Conservation (phyloP, 2,113 vertebrate species). For the Pavo muticus region DNA sequence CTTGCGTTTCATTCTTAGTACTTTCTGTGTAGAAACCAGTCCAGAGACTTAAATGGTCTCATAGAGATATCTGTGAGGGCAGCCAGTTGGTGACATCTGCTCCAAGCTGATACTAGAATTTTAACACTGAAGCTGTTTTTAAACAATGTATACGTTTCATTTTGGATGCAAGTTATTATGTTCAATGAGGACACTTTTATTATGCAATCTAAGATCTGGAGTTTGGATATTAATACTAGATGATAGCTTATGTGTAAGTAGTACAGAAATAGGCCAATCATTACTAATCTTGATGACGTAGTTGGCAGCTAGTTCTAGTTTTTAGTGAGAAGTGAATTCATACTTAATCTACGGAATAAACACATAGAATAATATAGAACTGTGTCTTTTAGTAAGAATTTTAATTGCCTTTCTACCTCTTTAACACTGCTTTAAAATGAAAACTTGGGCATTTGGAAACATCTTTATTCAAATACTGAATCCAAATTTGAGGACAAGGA, state of each 20-base stretch:
- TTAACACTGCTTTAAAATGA: background rate
- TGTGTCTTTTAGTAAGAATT: background rate
- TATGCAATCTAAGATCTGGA: background rate
- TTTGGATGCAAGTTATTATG: background rate
- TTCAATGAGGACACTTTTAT: background rate
- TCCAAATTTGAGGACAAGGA: background rate
- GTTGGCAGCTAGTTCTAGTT: background rate
- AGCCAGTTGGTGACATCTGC: slow-evolving; percentile 52
- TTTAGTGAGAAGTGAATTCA: background rate
- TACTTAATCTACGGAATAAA: background rate
- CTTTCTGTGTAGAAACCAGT: background rate
- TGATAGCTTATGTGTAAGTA: background rate
- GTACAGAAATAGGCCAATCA: background rate
- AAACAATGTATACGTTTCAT: background rate
- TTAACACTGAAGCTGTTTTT: background rate
- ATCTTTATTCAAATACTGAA: background rate
- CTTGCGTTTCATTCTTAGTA: slow-evolving; percentile 39
- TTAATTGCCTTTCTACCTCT: background rate
- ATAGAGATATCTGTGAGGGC: background rate
- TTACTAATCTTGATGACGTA: background rate
- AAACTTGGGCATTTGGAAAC: background rate
- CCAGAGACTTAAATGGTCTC: slow-evolving; percentile 11
- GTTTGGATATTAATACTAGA: background rate
- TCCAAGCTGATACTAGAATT: background rate
- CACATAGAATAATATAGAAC: background rate